These are phyloP conservation scores for Eudasyphora cyanicolor DNA, from an alignment of 2,888 invertebrate genomes.

Conservation along the genomic window DNA sequence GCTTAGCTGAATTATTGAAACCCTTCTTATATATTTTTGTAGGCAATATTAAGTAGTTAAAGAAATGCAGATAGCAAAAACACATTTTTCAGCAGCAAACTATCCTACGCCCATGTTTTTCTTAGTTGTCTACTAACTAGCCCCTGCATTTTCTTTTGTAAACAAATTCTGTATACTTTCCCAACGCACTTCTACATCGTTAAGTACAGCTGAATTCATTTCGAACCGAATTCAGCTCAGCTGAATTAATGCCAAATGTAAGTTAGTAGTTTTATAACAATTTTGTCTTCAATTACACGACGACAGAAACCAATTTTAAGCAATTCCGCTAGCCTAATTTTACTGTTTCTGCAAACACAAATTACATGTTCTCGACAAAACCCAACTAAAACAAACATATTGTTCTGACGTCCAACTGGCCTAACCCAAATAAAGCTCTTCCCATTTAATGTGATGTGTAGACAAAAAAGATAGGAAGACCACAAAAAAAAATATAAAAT, in stretches of 20 bases:
- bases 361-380: not conserved
- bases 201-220: no score
- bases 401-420: conserved; percentile 13
- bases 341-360: not conserved
- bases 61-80: no score
- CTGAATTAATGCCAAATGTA: not conserved
- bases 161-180: no score
- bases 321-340: conserved; percentile 1
- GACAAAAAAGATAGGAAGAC: not conserved
- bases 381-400: not conserved
- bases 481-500: not conserved
- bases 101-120: no score
- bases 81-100: no score
- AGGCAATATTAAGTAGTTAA: no score
- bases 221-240: not conserved
- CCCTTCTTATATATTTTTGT: no score
- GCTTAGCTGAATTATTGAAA: no score
- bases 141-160: no score
- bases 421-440: conserved; percentile 12
- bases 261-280: not conserved
- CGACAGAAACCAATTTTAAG: not conserved
- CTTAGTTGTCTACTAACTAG: no score
- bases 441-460: conserved; percentile 25
- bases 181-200: no score
- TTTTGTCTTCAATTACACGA: not conserved